Percentiles rank a stretch among this genome's conserved stretches.
Conservation (phyloP, 35 echinoderm and acorn worm genomes). For the Apostichopus californicus region DNA sequence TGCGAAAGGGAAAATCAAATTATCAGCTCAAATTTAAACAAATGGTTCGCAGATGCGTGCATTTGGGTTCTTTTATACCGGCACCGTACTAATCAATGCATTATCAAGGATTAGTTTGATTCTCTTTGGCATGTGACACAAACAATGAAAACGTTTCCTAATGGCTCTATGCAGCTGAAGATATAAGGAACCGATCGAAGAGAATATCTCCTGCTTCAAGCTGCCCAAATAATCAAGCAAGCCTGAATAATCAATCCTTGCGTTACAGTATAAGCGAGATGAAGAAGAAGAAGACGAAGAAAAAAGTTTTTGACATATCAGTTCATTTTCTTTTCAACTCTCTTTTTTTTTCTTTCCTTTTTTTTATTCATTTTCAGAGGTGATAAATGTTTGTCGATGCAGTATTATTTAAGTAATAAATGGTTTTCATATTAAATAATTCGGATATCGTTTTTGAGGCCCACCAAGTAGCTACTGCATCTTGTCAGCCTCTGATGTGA, state of each 20-base stretch:
- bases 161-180: slow-evolving; percentile 48
- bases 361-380: background rate
- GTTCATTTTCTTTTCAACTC: background rate
- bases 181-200: slow-evolving; percentile 41
- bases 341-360: background rate
- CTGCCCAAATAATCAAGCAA: slow-evolving; percentile 34
- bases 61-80: slow-evolving; percentile 13
- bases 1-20: slow-evolving; percentile 43
- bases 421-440: background rate
- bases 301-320: slow-evolving; percentile 22
- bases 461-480: background rate
- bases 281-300: background rate
- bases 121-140: slow-evolving; percentile 49
- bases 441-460: background rate
- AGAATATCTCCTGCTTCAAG: slow-evolving; percentile 18
- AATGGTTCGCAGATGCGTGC: slow-evolving; percentile 50
- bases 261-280: background rate
- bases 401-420: background rate
- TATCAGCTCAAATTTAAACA: slow-evolving; percentile 27
- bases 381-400: background rate
- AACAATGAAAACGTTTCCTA: slow-evolving; percentile 28
- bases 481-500: too few relatives aligned
- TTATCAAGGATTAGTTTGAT: slow-evolving; percentile 23
- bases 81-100: slow-evolving; percentile 51
- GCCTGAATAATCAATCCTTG: slow-evolving; percentile 37